These are phyloP conservation scores for Notiomystis cincta DNA, from an alignment of 2,113 vertebrate species.

Conservation along the genomic window DNA sequence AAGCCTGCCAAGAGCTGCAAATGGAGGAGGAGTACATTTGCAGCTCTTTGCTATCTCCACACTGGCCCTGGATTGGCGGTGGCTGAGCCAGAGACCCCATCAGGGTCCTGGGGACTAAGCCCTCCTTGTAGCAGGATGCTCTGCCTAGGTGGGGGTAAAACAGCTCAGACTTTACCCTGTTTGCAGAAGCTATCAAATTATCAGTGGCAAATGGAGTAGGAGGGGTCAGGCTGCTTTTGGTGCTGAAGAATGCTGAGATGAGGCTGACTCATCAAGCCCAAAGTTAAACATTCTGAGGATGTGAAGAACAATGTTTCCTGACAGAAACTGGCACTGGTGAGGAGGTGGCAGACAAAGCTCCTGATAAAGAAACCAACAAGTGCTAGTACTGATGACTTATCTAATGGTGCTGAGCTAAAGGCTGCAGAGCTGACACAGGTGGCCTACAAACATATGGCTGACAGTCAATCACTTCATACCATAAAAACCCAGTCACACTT, in stretches of 20 bases:
- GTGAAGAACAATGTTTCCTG: neutral
- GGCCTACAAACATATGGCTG: neutral
- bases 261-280: neutral
- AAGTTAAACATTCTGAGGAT: neutral
- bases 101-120: neutral
- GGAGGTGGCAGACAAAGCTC: conserved; percentile 1
- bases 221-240: neutral
- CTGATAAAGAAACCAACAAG: neutral
- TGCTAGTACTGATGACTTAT: neutral
- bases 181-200: neutral
- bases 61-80: neutral
- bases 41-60: neutral
- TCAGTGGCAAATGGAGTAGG: neutral
- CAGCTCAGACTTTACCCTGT: neutral
- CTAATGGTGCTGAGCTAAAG: neutral
- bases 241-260: neutral
- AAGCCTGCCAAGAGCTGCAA: neutral
- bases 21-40: neutral
- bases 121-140: neutral
- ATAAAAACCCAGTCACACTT: neutral
- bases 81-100: neutral
- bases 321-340: neutral
- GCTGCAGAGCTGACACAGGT: neutral
- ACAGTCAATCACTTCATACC: neutral
- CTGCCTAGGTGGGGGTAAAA: neutral